Evolutionary conservation across 92 coral and sea anemone genomes (phyloP).

Genomic region (Palythoa caribaeorum): DNA sequence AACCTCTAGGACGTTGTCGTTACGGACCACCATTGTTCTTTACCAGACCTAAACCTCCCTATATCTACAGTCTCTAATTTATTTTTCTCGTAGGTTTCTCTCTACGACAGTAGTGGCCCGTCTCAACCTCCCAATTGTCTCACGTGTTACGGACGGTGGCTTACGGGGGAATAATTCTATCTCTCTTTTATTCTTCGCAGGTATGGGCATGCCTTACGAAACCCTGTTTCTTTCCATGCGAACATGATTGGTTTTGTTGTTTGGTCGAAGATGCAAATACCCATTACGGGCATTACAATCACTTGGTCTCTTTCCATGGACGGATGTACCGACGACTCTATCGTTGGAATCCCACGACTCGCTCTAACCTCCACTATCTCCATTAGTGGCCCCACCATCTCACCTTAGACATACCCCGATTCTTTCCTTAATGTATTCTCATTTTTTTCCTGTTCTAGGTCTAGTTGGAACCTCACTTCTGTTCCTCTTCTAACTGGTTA

Average conservation of each 20-base stretch:
- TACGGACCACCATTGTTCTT: too few species aligned
- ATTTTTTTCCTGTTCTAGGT: constrained; percentile 11
- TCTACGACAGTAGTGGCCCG: too few species aligned
- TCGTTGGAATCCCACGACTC: constrained; percentile 44
- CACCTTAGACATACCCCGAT: constrained; percentile 28
- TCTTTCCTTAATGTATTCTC: constrained; percentile 45
- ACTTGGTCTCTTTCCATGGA: constrained; percentile 37
- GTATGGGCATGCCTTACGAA: constrained; percentile 29
- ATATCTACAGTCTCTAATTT: too few species aligned
- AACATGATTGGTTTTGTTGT: constrained; percentile 45
- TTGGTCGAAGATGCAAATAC: constrained; percentile 30
- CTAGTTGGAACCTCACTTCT: background rate
- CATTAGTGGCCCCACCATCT: constrained; percentile 20
- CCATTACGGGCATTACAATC: constrained; percentile 37
- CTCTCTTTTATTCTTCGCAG: background rate
- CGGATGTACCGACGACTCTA: constrained; percentile 3
- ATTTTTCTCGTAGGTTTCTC: too few species aligned
- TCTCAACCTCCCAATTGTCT: too few species aligned
- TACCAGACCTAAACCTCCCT: too few species aligned
- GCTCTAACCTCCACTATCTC: constrained; percentile 24
- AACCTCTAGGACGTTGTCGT: too few species aligned
- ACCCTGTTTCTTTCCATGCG: constrained; percentile 18
- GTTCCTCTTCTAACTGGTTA: constrained; percentile 2
- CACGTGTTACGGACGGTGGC: too few species aligned
- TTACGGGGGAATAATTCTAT: too few species aligned